Evolutionary conservation across 1,140 invertebrate genomes (phyloP), one percentile per base, ranked within the genome.

Genomic region (Muscidifurax raptorellus): DNA sequence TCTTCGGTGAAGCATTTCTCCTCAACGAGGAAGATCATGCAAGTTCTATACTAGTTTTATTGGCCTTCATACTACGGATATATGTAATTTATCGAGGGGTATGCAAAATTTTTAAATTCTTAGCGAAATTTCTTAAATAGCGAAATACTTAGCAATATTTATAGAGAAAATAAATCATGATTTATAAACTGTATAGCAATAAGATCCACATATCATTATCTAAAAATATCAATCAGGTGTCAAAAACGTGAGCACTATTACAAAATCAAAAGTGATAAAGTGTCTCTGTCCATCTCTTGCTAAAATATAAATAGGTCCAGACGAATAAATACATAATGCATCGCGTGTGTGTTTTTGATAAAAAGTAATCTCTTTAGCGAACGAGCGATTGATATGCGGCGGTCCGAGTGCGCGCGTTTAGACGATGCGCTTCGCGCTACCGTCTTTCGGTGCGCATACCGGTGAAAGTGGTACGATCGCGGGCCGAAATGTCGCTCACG

Each of bases 391-490:
- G 4, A 59, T 77, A 59, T 47, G 10, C 44, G 2, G 12, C 13
- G 22, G 12, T 59, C 27, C 0, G 7, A 76, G 44, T 2, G 44
- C 44, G 44, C 2, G 44, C 15, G 13, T 47, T 15, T 5, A 10
- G 4, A 15, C 44, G 44, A 76, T 77, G 47, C 47, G 27, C 47
- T 76, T 77, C 18, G 44, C 15, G n/a, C 5, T 25, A 28, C 47
- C 13, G 47, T 7, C 75, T 47, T 0, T 59, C 18, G 52, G 5
- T 22, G 1, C n/a, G 32, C 15, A n/a, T n/a, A 15, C 44, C 18
- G 47, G 27, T 78, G 52, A 64, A 78, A 78, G 47, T 76, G 27
- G 47, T 76, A 76, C 74, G 74, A 13, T 36, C 67, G 13, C 30
- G 67, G 7, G 27, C 27, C 67, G 9, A n/a, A 44, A 40, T 76